Percentiles rank a stretch among this genome's conserved stretches.
Evolutionary conservation across 2,113 vertebrate genomes (phyloP).

Genomic region (Onychorhynchus coronatus): DNA sequence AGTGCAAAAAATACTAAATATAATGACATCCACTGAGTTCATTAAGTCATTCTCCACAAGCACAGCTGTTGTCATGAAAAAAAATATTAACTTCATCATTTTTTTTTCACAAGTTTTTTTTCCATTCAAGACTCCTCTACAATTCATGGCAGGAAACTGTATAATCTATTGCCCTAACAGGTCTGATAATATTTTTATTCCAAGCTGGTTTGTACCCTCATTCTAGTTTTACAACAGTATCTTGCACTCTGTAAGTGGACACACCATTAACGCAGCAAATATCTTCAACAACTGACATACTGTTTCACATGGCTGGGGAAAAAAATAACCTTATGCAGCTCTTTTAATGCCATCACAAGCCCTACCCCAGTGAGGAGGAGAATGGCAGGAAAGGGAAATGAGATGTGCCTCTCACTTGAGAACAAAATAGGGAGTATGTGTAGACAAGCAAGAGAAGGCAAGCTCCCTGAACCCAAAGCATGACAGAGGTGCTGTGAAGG

Average conservation of each 20-base stretch:
- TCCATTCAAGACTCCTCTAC: constrained; percentile 26
- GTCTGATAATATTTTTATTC: constrained; percentile 44
- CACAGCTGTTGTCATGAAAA: neutral
- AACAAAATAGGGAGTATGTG: neutral
- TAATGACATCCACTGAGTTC: neutral
- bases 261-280: neutral
- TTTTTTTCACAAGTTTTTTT: neutral
- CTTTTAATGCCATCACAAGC: neutral
- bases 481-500: neutral
- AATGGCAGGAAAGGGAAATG: neutral
- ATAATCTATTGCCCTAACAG: constrained; percentile 1
- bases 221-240: constrained; percentile 6
- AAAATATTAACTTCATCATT: neutral
- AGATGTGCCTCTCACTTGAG: neutral
- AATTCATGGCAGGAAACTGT: constrained; percentile 51
- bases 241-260: neutral
- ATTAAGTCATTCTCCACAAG: constrained; percentile 12
- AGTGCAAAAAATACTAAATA: neutral
- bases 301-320: neutral
- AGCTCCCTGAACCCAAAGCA: neutral
- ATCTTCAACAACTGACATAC: neutral
- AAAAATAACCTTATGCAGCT: neutral
- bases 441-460: neutral
- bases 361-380: neutral
- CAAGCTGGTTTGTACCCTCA: constrained; percentile 30